These are phyloP conservation scores for Gymnogyps californianus DNA, from an alignment of 2,113 vertebrate genomes.

Conservation along the genomic window DNA sequence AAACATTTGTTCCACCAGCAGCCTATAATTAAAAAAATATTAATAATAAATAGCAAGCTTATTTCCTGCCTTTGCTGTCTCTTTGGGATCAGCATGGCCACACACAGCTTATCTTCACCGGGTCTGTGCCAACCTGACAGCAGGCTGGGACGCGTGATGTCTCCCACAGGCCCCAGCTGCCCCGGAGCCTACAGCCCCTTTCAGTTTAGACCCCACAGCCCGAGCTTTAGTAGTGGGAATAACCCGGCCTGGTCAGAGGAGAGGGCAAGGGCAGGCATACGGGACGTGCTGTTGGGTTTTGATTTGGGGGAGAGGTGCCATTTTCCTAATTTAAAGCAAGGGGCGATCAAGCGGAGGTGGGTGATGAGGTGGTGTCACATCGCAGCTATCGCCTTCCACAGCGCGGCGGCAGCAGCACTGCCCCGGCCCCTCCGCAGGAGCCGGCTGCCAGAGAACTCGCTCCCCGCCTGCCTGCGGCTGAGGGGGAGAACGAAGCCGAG, in stretches of 20 bases:
- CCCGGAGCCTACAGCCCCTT: neutral
- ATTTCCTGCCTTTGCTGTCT: neutral
- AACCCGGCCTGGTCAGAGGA: accelerated
- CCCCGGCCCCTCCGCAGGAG: too few species aligned
- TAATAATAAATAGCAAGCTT: neutral
- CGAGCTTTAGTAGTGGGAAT: accelerated
- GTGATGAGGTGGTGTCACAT: neutral
- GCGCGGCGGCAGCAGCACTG: neutral
- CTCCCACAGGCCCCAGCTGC: neutral
- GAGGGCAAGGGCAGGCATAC: accelerated
- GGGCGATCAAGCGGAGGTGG: neutral
- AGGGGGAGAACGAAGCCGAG: accelerated
- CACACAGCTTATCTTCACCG: accelerated
- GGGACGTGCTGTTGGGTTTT: accelerated
- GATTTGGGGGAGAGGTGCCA: accelerated
- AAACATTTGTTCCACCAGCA: neutral
- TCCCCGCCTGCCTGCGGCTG: neutral
- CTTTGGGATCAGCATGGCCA: accelerated
- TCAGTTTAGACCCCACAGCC: accelerated
- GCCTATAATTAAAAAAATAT: neutral
- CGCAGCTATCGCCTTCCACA: accelerated
- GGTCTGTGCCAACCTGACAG: accelerated
- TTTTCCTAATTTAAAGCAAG: neutral
- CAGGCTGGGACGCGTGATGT: accelerated
- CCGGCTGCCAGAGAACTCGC: accelerated